Conservation (phyloP, 2,113 vertebrate species). For the Erinaceus europaeus region DNA sequence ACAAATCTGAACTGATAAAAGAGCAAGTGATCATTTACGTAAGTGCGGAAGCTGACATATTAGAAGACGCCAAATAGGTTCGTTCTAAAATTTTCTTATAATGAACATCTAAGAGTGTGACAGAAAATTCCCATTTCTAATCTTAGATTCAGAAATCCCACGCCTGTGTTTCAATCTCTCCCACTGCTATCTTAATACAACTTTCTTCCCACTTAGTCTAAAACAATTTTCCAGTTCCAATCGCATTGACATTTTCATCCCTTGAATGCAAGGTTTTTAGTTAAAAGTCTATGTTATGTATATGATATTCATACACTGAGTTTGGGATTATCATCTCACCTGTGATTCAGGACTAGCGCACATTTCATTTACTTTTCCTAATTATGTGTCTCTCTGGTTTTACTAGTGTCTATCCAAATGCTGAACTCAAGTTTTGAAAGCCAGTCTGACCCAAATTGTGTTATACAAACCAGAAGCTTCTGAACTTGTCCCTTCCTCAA, state of each 20-base stretch:
- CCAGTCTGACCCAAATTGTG: not conserved
- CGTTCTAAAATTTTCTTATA: not conserved
- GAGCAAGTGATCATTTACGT: slow-evolving; percentile 10
- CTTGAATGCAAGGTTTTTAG: not conserved
- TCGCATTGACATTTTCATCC: not conserved
- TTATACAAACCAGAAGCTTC: not conserved
- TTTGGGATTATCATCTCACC: too few relatives aligned
- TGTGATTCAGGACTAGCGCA: not conserved
- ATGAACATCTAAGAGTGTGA: slow-evolving; percentile 25
- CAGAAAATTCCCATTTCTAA: slow-evolving; percentile 36
- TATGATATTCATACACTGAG: too few relatives aligned
- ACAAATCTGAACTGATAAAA: not conserved
- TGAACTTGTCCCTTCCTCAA: too few relatives aligned
- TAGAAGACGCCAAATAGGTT: not conserved
- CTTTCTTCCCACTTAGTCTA: not conserved
- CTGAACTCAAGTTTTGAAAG: not conserved
- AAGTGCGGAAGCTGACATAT: slow-evolving; percentile 23
- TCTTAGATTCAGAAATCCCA: slow-evolving; percentile 39
- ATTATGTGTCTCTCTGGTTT: not conserved
- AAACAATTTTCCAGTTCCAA: not conserved
- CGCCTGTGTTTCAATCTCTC: not conserved
- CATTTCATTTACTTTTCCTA: not conserved
- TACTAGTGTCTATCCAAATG: not conserved
- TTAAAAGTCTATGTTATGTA: too few relatives aligned
- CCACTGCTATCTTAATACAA: not conserved